Conservation (phyloP, 2,113 vertebrate species). For the Sturnira hondurensis region DNA sequence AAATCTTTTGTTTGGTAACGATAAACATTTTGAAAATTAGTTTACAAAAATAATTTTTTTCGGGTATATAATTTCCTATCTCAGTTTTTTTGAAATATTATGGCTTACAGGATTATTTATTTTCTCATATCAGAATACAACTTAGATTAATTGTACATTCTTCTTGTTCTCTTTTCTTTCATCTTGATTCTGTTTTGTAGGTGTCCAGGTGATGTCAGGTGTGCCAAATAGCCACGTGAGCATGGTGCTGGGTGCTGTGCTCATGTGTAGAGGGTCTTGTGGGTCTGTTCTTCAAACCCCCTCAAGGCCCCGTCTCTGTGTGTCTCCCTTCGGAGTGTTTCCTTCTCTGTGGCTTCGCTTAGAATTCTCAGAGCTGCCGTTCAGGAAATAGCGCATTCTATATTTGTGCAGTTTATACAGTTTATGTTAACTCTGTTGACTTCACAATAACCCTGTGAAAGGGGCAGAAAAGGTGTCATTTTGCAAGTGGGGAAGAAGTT, state of each 20-base stretch:
- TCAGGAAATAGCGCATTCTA: neutral
- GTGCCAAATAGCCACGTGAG: neutral
- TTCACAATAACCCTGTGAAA: neutral
- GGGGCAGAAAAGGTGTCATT: neutral
- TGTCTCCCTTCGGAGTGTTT: neutral
- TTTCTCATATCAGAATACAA: neutral
- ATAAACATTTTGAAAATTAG: neutral
- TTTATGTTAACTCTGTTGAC: neutral
- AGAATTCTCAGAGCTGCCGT: neutral
- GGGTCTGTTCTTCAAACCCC: neutral
- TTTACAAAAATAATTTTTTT: neutral
- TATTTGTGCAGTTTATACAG: neutral
- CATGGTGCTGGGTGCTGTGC: rapidly evolving
- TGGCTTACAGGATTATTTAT: neutral
- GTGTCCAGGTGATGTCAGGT: neutral
- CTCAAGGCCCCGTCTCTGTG: neutral
- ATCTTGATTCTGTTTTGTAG: neutral
- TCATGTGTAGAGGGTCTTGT: neutral
- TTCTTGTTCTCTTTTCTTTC: neutral
- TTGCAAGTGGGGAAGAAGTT: neutral
- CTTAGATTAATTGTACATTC: neutral
- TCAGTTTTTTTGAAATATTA: neutral
- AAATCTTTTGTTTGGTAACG: neutral
- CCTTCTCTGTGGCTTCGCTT: neutral
- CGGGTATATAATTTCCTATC: neutral